phyloP scores from a whole-genome alignment of 2,888 invertebrate genomes.

The Bruchidius siliquastri region DNA sequence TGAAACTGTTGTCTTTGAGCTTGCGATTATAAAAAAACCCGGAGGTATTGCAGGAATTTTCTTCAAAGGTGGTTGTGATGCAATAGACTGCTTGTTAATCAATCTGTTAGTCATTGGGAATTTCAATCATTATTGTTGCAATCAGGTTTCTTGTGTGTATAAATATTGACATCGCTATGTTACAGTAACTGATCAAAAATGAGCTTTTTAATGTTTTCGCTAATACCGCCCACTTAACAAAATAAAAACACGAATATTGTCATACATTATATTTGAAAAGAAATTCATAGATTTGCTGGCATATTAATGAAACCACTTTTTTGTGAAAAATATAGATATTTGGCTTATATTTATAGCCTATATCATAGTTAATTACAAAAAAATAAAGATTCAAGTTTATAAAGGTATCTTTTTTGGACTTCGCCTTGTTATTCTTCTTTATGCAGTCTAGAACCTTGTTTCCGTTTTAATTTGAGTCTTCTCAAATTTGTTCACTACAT shows the following conservation, averaged over 20 bases:
- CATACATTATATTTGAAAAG: too few species aligned
- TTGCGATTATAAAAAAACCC: neutral
- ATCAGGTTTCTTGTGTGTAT: neutral
- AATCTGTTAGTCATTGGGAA: neutral
- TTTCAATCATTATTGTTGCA: neutral
- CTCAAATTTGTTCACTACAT: too few species aligned
- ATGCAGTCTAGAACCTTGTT: too few species aligned
- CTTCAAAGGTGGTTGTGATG: neutral
- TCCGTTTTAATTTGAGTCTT: too few species aligned
- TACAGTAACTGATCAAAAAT: neutral
- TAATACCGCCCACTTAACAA: neutral
- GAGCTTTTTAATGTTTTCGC: neutral
- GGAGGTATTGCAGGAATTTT: neutral
- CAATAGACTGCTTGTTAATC: neutral
- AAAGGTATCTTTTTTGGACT: too few species aligned
- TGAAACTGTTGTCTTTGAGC: neutral
- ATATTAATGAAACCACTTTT: too few species aligned
- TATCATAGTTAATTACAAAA: too few species aligned
- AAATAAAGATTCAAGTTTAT: too few species aligned
- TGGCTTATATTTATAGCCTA: too few species aligned
- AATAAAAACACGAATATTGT: neutral
- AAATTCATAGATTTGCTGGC: too few species aligned
- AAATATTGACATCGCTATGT: neutral
- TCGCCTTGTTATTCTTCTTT: too few species aligned
- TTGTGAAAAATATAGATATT: too few species aligned